Percentiles rank a stretch among this genome's conserved stretches.
These are phyloP conservation scores for Temnothorax curvispinosus DNA, from an alignment of 1,140 invertebrate species.

Conservation along the genomic window DNA sequence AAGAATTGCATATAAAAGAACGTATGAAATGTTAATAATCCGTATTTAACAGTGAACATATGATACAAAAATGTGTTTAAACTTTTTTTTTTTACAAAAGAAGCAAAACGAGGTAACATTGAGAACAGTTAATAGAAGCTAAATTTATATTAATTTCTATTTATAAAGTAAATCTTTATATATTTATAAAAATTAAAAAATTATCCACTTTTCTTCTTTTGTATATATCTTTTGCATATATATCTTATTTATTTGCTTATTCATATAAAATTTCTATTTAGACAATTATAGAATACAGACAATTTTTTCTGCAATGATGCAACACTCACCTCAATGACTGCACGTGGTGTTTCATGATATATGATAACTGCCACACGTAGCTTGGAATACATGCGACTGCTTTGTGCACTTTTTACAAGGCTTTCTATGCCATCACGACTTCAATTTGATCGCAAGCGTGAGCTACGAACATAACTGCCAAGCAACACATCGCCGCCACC, in stretches of 20 bases:
- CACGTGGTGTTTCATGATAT: slow-evolving; percentile 6
- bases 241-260: not conserved
- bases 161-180: not conserved
- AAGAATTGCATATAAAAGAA: not conserved
- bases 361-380: not conserved
- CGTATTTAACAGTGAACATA: not conserved
- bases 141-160: not conserved
- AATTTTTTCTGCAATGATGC: not conserved
- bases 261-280: not conserved
- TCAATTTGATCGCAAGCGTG: slow-evolving; percentile 71
- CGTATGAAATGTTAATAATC: not conserved
- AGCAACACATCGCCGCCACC: slow-evolving; percentile 58
- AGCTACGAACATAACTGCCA: slow-evolving; percentile 72
- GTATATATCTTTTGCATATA: not conserved
- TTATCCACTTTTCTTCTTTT: not conserved
- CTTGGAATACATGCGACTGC: not conserved
- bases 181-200: not conserved
- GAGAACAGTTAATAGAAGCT: not conserved
- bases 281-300: not conserved
- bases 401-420: slow-evolving; percentile 13
- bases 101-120: not conserved
- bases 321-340: slow-evolving; percentile 29
- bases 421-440: slow-evolving; percentile 53
- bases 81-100: too few species aligned
- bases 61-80: too few species aligned